Evolutionary conservation across 2,888 invertebrate species (phyloP).

Genomic region (Brassicogethes aeneus): DNA sequence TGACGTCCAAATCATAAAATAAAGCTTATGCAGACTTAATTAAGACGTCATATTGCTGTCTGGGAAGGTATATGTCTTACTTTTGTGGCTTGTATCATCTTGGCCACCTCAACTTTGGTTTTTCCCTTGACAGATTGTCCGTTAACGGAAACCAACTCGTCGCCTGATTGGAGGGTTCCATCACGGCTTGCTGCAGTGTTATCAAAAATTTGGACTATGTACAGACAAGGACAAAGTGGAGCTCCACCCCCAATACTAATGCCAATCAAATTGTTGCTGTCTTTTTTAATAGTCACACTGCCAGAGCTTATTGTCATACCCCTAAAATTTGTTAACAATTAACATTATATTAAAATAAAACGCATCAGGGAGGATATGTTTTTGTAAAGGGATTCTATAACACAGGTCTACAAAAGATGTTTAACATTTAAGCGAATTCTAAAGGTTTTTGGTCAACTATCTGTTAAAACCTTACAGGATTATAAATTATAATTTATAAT

Average conservation of each 20-base stretch:
- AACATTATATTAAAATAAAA: no score
- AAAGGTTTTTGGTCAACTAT: no score
- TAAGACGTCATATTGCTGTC: no score
- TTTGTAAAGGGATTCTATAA: no score
- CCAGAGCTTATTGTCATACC: constrained; percentile 98
- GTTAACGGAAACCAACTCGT: constrained; percentile 93
- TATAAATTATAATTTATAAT: no score
- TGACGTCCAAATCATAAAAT: no score
- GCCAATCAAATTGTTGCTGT: constrained; percentile 88
- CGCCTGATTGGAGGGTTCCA: constrained; percentile 91
- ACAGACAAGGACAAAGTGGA: constrained; percentile 91
- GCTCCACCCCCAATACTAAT: constrained; percentile 97
- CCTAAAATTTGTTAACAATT: constrained; percentile 56
- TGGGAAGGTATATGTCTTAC: no score
- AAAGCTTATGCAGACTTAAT: no score
- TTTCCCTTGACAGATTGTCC: constrained; percentile 89
- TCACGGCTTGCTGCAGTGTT: constrained; percentile 92
- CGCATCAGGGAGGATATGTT: no score
- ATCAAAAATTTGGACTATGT: constrained; percentile 98
- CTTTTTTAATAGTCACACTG: constrained; percentile 81
- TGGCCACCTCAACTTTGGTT: constrained; percentile 98
- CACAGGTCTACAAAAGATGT: no score
- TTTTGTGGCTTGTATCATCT: constrained; percentile 92
- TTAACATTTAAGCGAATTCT: no score
- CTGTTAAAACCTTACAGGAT: no score